These are phyloP conservation scores for Ethmia dodecea DNA, from an alignment of 2,888 invertebrate species.

Conservation along the genomic window DNA sequence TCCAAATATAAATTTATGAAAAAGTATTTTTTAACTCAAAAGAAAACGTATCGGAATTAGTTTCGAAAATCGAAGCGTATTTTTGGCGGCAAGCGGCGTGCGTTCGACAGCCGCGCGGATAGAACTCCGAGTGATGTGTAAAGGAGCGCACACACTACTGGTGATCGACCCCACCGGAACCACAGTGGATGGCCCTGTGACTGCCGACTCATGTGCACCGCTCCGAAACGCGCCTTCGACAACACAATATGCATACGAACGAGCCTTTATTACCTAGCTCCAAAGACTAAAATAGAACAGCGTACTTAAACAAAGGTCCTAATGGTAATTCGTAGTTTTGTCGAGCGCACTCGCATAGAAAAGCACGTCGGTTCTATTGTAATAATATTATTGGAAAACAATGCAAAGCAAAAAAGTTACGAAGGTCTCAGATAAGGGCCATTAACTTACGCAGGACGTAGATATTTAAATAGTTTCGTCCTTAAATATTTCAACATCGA, in stretches of 20 bases:
- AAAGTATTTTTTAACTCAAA: conserved; percentile 12
- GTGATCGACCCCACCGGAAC: conserved; percentile 78
- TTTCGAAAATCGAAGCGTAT: conserved; percentile 24
- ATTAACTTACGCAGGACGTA: conserved; percentile 45
- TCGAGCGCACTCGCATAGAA: conserved; percentile 67
- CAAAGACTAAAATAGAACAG: conserved; percentile 26
- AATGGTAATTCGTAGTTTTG: conserved; percentile 61
- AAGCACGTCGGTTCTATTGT: conserved; percentile 56
- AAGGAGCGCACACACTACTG: conserved; percentile 56
- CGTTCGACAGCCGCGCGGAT: conserved; percentile 42
- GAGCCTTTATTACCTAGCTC: conserved; percentile 4
- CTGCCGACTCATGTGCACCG: conserved; percentile 70
- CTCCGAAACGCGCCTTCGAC: conserved; percentile 62
- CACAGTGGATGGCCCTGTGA: conserved; percentile 72
- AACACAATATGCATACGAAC: conserved; percentile 31
- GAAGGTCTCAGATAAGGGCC: conserved; percentile 28
- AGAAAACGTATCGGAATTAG: conserved; percentile 15
- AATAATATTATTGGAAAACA: conserved; percentile 55
- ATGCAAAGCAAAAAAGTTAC: conserved; percentile 41
- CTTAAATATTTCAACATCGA: too few relatives aligned
- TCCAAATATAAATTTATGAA: conserved; percentile 11
- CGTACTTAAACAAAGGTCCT: conserved; percentile 23
- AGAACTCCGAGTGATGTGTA: conserved; percentile 48
- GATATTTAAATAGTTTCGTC: too few relatives aligned
- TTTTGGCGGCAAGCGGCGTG: conserved; percentile 49